Base-by-base conservation (phyloP, 1,140 invertebrate genomes). In the Muscidifurax raptorellus region DNA sequence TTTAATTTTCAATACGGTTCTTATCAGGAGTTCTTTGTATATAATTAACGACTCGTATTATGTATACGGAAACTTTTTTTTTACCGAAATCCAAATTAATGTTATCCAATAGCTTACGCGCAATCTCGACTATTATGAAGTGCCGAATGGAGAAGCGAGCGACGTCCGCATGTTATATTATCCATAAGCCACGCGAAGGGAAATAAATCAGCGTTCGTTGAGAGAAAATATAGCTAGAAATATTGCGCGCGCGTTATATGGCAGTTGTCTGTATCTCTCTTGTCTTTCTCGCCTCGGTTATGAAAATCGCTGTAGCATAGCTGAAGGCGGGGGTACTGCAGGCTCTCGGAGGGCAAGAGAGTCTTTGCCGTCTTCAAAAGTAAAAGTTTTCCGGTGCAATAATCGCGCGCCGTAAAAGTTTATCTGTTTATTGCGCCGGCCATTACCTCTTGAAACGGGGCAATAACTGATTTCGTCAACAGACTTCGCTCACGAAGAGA, bases 361-460 rank as follows among this genome's bases (percentile, higher is more conserved):
- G 52, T 59, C 52, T n/a, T 59, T 59, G 82, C 44, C 28, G 28
- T 27, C 77, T 81, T 80, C 36, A 75, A 86, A 89, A 87, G 88
- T 88, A 90, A 92, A 90, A 90, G 85, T 88, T 90, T 90, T 84
- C 83, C 86, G 86, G 81, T 87, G 85, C 86, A 88, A 89, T 90
- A 90, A 90, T 90, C 89, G 85, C 78, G 71, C 82, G 85, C 84
- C 88, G 80, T 91, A 91, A 90, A 91, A 87, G 77, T 91, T 89
- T 89, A 91, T 91, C 86, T 84, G 76, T 92, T 92, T 92, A 91
- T 92, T 91, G 82, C 87, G 66, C 80, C 80, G 12, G 84, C 80
- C 87, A 89, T 89, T 89, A 89, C 82, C 84, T 86, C 84, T 85
- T 85, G 71, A 88, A 89, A 87, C 74, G 71, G 81, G 64, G 71